Base-by-base conservation (phyloP, 2,797 vertebrate genomes). In the Schizothorax lantsangensis region DNA sequence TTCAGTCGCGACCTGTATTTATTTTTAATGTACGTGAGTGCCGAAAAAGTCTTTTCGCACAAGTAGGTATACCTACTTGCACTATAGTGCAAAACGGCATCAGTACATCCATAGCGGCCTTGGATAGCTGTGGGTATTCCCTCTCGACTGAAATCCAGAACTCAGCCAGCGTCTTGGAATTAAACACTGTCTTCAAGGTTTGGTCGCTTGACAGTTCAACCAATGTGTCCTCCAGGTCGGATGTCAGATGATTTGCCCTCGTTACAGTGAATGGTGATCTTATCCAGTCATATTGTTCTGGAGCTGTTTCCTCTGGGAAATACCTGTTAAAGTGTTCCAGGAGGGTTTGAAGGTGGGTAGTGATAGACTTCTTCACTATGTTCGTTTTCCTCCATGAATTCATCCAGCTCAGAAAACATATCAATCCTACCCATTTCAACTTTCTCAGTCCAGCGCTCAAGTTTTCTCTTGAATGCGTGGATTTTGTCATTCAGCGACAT, bases 221-320 rank as follows among this genome's bases (percentile, higher is more conserved):
- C 72, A 73, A 4, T 47, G 72, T 23, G 0, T 47, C 72, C 72
- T 49, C 72, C n/a, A 30, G 14, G n/a, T 74, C 14, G 1, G 21
- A 72, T 43, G 21, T 43, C 69, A 47, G n/a, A 45, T 74, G 72
- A 74, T 74, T 74, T 74, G 3, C 72, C 43, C 72, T 74, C 0
- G 43, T 47, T 47, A 73, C n/a, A 30, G 6, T 47, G 72, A 74
- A 74, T 30, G 72, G 71, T 74, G 72, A 74, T 26, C 43, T 47
- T 47, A 74, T 74, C 72, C 43, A 74, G 71, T 74, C 72, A 74
- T 30, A 14, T 40, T 74, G 43, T 73, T 47, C 23, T 73, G 38
- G 40, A 73, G 23, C 12, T 26, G 40, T 71, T 71, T 72, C 10
- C 36, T 12, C 21, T 71, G 36, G 9, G 19, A 40, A 71, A 71